Evolutionary conservation across 2,797 vertebrate genomes (phyloP), one percentile per base, ranked within the genome.

Genomic region (Pangasius krempfi): DNA sequence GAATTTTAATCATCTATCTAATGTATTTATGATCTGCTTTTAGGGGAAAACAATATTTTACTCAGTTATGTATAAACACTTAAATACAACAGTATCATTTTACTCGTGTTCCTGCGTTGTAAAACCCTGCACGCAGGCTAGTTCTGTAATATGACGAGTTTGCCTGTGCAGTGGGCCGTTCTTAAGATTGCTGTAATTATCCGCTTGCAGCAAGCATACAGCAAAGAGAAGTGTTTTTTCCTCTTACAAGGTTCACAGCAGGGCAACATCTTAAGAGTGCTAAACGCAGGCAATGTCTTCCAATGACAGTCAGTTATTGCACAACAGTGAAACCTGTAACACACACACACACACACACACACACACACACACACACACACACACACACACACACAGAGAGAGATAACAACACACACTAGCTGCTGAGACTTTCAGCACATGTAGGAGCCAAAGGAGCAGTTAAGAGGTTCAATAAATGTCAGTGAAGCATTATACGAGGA

Each of bases 101-200:
- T 25, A 40, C 27, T 66, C 25, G 5, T n/a, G 40, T 64, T 83
- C 22, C 27, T 56, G 37, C 20, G 18, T 10, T 33, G 10, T 14
- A 80, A 52, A 85, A 56, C 30, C 13, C 56, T 72, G 84, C 66
- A 33, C 18, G 30, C 37, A 30, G 18, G 72, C 62, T 47, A 47
- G 10, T 33, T 81, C 81, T 72, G 50, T 81, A 30, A 86, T 37
- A 83, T 33, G 73, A 72, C 8, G 16, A 20, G 52, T 37, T 30
- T n/a, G 44, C 56, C 25, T 52, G 70, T 16, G 30, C 14, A 54
- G 40, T 78, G 27, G 18, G 44, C 56, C 50, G 56, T 75, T 47
- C 68, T 50, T 76, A 14, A 70, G 80, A 79, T 66, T 80, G 73
- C 73, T 87, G 80, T 89, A 89, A 87, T 87, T 87, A 89, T 80